Conservation (phyloP, 2,113 vertebrate genomes). For the Melanocharis versteri region DNA sequence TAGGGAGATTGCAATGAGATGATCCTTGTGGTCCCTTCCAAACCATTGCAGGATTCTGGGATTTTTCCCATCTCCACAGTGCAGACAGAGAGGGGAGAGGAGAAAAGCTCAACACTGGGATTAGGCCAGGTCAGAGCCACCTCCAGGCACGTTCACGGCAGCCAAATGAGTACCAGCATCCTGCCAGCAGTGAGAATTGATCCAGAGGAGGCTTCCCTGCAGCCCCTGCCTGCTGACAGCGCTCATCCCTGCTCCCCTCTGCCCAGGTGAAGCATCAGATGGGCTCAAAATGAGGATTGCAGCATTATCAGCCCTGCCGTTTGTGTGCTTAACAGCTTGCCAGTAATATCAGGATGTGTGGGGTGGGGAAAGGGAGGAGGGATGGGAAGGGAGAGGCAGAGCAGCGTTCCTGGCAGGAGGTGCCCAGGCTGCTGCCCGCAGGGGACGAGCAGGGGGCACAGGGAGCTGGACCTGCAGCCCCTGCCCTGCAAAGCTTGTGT, state of each 20-base stretch:
- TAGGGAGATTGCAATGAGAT: background rate
- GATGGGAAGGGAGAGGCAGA: background rate
- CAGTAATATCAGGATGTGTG: background rate
- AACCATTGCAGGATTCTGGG: background rate
- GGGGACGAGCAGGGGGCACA: background rate
- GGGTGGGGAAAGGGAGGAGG: background rate
- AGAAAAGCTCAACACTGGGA: background rate
- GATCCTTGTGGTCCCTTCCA: background rate
- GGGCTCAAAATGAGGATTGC: background rate
- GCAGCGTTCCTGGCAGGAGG: background rate
- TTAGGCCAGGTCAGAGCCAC: background rate
- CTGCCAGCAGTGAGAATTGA: background rate
- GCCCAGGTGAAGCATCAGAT: background rate
- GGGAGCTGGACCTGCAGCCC: background rate
- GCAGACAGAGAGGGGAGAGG: background rate
- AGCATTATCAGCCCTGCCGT: background rate
- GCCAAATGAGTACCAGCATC: background rate
- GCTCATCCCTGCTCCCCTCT: background rate
- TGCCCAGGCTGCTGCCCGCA: background rate
- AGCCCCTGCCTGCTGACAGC: background rate
- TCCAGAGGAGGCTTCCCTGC: background rate
- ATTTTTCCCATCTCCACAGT: background rate
- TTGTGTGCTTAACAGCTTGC: background rate
- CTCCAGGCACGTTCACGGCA: background rate
- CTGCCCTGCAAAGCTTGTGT: background rate